Percentiles rank a stretch among this genome's conserved stretches.
These are phyloP conservation scores for Xenus cinereus DNA, from an alignment of 2,113 vertebrate genomes.

Conservation along the genomic window DNA sequence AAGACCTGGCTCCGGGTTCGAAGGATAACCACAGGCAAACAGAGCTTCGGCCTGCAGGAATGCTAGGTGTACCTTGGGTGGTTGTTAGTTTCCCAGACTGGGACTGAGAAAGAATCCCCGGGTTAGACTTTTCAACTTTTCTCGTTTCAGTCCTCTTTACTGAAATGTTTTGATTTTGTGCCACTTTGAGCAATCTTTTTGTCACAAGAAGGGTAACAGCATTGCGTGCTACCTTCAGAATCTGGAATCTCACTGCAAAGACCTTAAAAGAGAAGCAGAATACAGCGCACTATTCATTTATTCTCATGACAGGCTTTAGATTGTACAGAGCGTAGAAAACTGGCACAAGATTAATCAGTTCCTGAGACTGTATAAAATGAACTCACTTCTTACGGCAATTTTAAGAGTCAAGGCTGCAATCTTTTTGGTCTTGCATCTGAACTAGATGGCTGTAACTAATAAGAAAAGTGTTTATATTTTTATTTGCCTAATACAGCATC, in stretches of 20 bases:
- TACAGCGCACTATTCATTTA: conserved; percentile 63
- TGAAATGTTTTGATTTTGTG: conserved; percentile 55
- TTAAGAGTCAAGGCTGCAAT: conserved; percentile 17
- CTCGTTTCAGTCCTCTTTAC: background rate
- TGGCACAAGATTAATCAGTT: conserved; percentile 72
- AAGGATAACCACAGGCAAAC: background rate
- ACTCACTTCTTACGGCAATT: conserved; percentile 25
- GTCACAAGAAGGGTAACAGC: conserved; percentile 54
- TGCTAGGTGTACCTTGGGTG: background rate
- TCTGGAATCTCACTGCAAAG: conserved; percentile 57
- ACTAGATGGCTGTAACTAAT: background rate
- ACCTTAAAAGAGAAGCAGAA: conserved; percentile 53
- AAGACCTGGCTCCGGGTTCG: background rate
- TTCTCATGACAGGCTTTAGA: conserved; percentile 70
- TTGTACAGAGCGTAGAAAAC: conserved; percentile 38
- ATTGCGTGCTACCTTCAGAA: conserved; percentile 53
- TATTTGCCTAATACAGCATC: background rate
- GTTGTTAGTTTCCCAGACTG: background rate
- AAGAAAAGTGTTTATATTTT: conserved; percentile 23
- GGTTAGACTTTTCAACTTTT: background rate
- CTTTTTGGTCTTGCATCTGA: background rate
- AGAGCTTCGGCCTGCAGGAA: background rate
- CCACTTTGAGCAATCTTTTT: conserved; percentile 48
- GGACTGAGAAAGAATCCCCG: background rate
- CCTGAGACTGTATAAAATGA: conserved; percentile 44